A percentile compares a stretch with the other conserved stretches of the same genome.
These are phyloP conservation scores for Conus betulinus DNA, from an alignment of 1,140 invertebrate genomes.

Conservation along the genomic window DNA sequence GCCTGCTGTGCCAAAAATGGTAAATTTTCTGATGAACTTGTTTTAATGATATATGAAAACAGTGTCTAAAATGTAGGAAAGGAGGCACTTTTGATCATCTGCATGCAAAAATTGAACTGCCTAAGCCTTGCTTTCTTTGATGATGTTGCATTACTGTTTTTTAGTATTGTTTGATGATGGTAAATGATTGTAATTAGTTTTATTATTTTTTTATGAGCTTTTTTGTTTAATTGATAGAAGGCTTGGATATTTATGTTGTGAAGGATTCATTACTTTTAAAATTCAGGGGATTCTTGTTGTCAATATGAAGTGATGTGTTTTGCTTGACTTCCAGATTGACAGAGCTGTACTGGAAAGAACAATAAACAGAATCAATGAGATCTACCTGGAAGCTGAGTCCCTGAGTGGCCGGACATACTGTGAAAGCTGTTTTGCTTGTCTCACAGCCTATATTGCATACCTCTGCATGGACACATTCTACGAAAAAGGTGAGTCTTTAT, in stretches of 20 bases:
- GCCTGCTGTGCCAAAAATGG: too few relatives aligned
- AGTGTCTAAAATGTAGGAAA: too few relatives aligned
- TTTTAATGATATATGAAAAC: too few relatives aligned
- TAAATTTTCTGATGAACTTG: too few relatives aligned
- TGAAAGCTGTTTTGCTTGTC: constrained; percentile 95
- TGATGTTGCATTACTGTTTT: too few relatives aligned
- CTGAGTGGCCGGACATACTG: constrained; percentile 95
- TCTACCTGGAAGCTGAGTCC: constrained; percentile 95
- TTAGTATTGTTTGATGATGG: too few relatives aligned
- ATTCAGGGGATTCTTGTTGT: neutral
- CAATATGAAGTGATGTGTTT: neutral
- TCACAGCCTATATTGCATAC: constrained; percentile 97
- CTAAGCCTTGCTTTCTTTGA: too few relatives aligned
- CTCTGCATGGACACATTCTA: constrained; percentile 97
- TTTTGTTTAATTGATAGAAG: too few relatives aligned
- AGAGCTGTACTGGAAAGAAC: constrained; percentile 92
- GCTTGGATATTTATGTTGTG: too few relatives aligned
- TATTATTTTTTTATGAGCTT: neutral
- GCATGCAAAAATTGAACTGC: too few relatives aligned
- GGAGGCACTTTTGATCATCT: too few relatives aligned
- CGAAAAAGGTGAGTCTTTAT: constrained; percentile 84
- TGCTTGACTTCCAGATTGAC: constrained; percentile 84
- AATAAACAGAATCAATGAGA: constrained; percentile 92
- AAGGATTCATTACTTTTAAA: neutral
- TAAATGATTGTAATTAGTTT: too few relatives aligned